Evolutionary conservation across 2,888 invertebrate species (phyloP), one percentile per base, ranked within the genome.

Genomic region (Drosophila neonasuta): DNA sequence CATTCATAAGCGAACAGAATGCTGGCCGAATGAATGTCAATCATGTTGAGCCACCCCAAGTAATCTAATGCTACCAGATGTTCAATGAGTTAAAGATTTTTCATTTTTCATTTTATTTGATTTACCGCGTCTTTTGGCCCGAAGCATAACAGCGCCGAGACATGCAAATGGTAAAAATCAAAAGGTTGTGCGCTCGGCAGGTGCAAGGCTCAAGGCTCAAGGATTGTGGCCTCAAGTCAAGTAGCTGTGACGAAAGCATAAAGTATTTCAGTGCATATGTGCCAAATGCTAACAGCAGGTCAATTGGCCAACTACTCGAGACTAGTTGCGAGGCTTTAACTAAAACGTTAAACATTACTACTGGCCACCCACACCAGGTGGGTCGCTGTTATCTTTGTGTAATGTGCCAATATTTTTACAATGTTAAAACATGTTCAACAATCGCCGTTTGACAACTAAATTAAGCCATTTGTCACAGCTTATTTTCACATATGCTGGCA

Each of bases 401-500:
- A 81, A 81, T 85, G 81, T 74, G 81, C 83, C 83, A 82, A 82
- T 85, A 85, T 85, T 85, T 76, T 81, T 72, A 79, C 63, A 70
- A 74, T 82, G 70, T 63, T 85, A 71, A 78, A 82, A 71, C 83
- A 78, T 77, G 82, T 70, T 81, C 51, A 79, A 79, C 83, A 74
- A 77, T 77, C 67, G 68, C 41, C 48, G 50, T 65, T 61, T 88
- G 89, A 88, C 88, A 89, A 86, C 80, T 88, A 89, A 91, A 91
- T 91, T 90, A 89, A 91, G 89, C 88, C 90, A 91, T 91, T 91
- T 91, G 90, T 91, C 90, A 90, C 82, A 89, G 90, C 90, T 91
- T 91, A 91, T 90, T 89, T 89, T 90, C 91, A 88, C 90, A 91
- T 91, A 91, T 91, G 90, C 88, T 91, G 87, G 80, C 89, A 90